phyloP scores from a whole-genome alignment of 1,140 invertebrate genomes.

The Drosophila sp. region DNA sequence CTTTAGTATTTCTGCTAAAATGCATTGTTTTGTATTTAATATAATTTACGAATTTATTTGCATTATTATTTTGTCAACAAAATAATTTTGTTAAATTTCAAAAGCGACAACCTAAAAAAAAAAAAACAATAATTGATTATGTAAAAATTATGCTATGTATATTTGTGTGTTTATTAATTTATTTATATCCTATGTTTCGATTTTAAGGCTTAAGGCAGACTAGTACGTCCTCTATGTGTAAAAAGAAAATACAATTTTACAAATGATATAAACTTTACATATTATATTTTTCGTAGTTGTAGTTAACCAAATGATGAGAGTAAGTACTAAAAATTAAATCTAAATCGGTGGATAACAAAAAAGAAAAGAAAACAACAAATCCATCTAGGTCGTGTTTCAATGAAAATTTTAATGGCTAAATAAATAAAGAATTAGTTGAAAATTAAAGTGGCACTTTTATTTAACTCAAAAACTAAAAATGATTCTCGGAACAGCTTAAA shows the following conservation, averaged over 20 bases:
- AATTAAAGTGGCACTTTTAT: background rate
- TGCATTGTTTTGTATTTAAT: slow-evolving; percentile 61
- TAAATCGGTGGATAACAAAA: background rate
- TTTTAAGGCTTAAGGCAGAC: slow-evolving; percentile 53
- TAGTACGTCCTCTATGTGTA: slow-evolving; percentile 42
- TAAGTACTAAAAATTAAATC: slow-evolving; percentile 25
- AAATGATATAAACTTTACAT: slow-evolving; percentile 37
- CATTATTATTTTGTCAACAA: slow-evolving; percentile 68
- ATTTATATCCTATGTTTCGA: slow-evolving; percentile 33
- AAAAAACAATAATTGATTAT: slow-evolving; percentile 33
- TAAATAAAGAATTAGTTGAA: slow-evolving; percentile 55
- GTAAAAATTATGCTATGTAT: slow-evolving; percentile 46
- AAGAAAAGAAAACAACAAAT: slow-evolving; percentile 21
- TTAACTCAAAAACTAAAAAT: too few species aligned
- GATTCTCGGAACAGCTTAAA: background rate
- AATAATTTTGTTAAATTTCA: slow-evolving; percentile 73
- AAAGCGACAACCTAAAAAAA: slow-evolving; percentile 19
- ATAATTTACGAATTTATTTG: slow-evolving; percentile 54
- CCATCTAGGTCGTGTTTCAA: slow-evolving; percentile 54
- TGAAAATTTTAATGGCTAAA: slow-evolving; percentile 64
- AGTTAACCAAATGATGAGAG: slow-evolving; percentile 48
- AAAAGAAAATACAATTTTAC: slow-evolving; percentile 53
- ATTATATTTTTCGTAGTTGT: slow-evolving; percentile 49
- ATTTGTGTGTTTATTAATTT: slow-evolving; percentile 31
- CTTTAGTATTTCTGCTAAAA: slow-evolving; percentile 68